Evolutionary conservation across 2,113 vertebrate species (phyloP).

Genomic region (Elgaria multicarinata): DNA sequence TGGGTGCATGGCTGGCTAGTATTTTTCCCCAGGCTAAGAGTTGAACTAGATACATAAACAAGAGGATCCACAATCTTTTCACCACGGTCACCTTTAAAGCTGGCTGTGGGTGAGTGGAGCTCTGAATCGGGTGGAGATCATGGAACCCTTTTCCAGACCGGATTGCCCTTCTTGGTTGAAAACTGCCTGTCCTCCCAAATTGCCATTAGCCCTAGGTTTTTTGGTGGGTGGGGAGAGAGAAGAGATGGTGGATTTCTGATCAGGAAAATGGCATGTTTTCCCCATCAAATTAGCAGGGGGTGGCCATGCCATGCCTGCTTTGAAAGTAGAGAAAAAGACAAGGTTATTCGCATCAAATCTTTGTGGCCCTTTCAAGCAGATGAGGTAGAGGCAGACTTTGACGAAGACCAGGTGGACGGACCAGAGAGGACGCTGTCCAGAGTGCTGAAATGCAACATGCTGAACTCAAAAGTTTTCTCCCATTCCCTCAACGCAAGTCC

Average conservation of each 20-base stretch:
- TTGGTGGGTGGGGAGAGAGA: too few species aligned
- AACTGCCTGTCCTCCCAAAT: not conserved
- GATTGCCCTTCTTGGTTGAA: not conserved
- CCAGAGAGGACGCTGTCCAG: slow-evolving; percentile 22
- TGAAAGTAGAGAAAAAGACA: not conserved
- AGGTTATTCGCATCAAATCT: too few species aligned
- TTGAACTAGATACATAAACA: not conserved
- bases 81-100: too few species aligned
- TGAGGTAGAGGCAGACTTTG: not conserved
- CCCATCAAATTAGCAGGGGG: not conserved
- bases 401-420: not conserved
- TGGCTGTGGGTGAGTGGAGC: not conserved
- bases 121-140: not conserved
- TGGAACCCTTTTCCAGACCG: not conserved
- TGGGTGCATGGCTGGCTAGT: too few species aligned
- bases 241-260: not conserved
- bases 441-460: slow-evolving; percentile 33
- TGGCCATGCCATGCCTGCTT: too few species aligned
- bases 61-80: too few species aligned
- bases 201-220: not conserved
- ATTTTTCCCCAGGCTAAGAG: not conserved
- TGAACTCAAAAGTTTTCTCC: not conserved
- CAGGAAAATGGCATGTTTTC: not conserved
- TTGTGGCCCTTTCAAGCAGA: not conserved
- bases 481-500: not conserved